Evolutionary conservation across 2,113 vertebrate species (phyloP), one percentile per base, ranked within the genome.

Genomic region (Capricornis sumatraensis): DNA sequence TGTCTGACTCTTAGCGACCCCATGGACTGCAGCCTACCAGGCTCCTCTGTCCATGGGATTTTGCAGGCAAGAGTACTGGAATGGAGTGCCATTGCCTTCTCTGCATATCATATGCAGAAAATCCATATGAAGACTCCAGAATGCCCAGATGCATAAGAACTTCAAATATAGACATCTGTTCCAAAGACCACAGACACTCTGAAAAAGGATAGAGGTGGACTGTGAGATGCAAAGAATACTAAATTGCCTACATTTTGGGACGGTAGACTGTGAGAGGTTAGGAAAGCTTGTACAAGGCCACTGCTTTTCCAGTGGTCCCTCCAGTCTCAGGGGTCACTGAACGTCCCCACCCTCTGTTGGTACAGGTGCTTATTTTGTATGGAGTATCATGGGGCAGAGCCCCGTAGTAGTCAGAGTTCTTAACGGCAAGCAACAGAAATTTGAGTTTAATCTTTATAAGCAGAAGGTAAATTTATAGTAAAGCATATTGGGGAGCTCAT

Each of bases 261-360:
- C n/a, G 64, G 33, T 62, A 85, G 55, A 10, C 11, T 27, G 30
- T 40, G 23, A 64, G 64, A 45, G 6, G 82, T 53, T 19, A 87
- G 74, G 53, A 62, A 84, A 57, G n/a, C 62, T 43, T 9, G 4
- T 10, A 1, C 16, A n/a, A 25, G 4, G 8, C 33, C 11, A 15
- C 60, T 8, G 27, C 23, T 36, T n/a, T 40, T 53, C n/a, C n/a
- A 45, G 79, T 17, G 40, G 17, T 28, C 4, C 33, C 50, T 27
- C 60, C 3, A 3, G 0, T 17, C 86, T 36, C 79, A 25, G n/a
- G 5, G 17, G 15, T 45, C 47, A 2, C 16, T 8, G 43, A 4
- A 28, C 5, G 0, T 1, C 12, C 30, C 60, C 9, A 12, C 7
- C 14, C 8, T 15, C 27, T 43, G 3, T 47, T 13, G 30, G 16